Evolutionary conservation across 2,797 vertebrate species (phyloP).

Genomic region (Cuculus canorus): DNA sequence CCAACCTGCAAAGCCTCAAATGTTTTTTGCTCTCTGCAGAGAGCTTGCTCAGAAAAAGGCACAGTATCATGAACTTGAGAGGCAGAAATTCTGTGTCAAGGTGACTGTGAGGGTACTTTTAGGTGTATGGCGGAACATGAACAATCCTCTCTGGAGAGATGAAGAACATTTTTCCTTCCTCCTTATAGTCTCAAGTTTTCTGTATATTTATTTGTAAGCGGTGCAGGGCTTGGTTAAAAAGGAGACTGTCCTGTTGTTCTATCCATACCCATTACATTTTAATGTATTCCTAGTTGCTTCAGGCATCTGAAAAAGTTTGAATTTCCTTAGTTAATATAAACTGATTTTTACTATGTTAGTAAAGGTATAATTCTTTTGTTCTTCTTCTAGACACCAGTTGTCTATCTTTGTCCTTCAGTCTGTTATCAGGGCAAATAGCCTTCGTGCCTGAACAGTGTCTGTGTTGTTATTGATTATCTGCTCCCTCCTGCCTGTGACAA

Average conservation of each 20-base stretch:
- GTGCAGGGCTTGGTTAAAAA: neutral
- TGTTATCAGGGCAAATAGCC: neutral
- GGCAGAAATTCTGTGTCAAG: conserved; percentile 28
- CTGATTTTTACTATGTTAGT: neutral
- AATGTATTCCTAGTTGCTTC: neutral
- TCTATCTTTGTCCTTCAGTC: neutral
- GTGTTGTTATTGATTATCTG: neutral
- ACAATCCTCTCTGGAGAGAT: neutral
- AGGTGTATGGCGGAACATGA: neutral
- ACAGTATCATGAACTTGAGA: neutral
- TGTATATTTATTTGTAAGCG: neutral
- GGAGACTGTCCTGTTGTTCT: neutral
- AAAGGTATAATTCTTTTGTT: neutral
- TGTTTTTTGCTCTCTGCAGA: neutral
- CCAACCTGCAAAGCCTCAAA: neutral
- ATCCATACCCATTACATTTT: accelerated
- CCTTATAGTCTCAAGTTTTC: neutral
- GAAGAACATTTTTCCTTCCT: neutral
- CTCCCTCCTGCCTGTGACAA: neutral
- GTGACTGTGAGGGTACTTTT: neutral
- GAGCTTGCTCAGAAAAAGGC: neutral
- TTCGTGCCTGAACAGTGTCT: neutral
- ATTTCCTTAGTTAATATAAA: neutral
- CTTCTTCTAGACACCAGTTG: neutral
- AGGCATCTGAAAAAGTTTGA: neutral